These are phyloP conservation scores for Athalia cordata DNA, from an alignment of 2,888 invertebrate species.

Conservation along the genomic window DNA sequence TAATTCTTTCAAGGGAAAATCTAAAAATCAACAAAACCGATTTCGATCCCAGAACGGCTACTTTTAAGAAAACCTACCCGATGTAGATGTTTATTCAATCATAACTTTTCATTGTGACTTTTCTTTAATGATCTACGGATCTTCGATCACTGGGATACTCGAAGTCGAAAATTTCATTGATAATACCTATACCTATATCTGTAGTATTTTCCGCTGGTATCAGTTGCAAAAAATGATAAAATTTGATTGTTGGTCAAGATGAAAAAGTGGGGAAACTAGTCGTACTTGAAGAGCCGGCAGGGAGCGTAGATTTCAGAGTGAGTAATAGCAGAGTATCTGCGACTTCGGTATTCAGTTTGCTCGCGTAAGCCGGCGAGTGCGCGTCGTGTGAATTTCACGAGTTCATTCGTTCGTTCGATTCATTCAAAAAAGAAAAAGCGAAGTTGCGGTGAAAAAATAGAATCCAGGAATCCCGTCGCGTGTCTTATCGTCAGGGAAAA, in stretches of 20 bases:
- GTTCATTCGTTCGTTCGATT: background rate
- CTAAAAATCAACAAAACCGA: no score
- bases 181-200: no score
- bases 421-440: background rate
- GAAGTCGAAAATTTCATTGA: no score
- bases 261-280: background rate
- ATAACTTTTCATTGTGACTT: no score
- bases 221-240: no score
- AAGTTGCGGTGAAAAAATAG: background rate
- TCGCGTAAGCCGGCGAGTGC: background rate
- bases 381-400: background rate
- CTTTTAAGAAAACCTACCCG: no score
- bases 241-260: background rate
- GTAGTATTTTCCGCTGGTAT: no score
- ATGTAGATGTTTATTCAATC: no score
- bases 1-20: no score
- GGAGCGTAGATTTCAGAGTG: slow-evolving; percentile 11
- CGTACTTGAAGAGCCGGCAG: slow-evolving; percentile 20
- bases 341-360: slow-evolving; percentile 1
- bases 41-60: no score
- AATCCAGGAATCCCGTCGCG: background rate
- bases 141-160: no score
- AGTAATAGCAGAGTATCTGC: background rate
- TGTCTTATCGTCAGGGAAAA: background rate
- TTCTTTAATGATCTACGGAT: no score